Evolutionary conservation across 2,888 invertebrate genomes (phyloP).

Genomic region (Polietes domitor): DNA sequence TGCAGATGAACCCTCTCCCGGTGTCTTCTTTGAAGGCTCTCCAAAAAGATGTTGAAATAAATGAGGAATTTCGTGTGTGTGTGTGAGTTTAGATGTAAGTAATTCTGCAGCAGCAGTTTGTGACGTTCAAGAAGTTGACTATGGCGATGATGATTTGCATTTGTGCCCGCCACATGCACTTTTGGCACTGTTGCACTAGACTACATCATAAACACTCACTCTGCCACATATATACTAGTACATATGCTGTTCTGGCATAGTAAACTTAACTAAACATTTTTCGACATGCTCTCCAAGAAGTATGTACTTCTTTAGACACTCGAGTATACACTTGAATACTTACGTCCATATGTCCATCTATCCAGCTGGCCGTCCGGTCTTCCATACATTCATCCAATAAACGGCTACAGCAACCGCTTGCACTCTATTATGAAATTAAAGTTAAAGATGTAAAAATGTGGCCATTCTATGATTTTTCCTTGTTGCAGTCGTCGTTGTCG

Average conservation of each 20-base stretch:
- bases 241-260: background rate
- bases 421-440: conserved; percentile 40
- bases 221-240: too few species aligned
- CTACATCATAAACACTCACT: conserved; percentile 36
- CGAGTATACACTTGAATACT: conserved; percentile 61
- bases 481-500: background rate
- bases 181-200: conserved; percentile 38
- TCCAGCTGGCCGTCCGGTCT: conserved; percentile 26
- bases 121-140: background rate
- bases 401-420: background rate
- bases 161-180: conserved; percentile 39
- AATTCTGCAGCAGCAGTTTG: conserved; percentile 3
- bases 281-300: conserved; percentile 49
- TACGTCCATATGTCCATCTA: background rate
- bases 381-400: conserved; percentile 56
- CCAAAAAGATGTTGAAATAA: background rate
- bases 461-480: conserved; percentile 31
- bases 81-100: background rate
- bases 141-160: conserved; percentile 59
- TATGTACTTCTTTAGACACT: conserved; percentile 57
- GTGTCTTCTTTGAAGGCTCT: background rate
- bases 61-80: background rate
- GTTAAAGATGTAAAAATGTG: conserved; percentile 41
- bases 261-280: conserved; percentile 48
- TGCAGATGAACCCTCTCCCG: background rate